phyloP scores from a whole-genome alignment of 2,888 invertebrate genomes.

The Petrophora chlorosata region DNA sequence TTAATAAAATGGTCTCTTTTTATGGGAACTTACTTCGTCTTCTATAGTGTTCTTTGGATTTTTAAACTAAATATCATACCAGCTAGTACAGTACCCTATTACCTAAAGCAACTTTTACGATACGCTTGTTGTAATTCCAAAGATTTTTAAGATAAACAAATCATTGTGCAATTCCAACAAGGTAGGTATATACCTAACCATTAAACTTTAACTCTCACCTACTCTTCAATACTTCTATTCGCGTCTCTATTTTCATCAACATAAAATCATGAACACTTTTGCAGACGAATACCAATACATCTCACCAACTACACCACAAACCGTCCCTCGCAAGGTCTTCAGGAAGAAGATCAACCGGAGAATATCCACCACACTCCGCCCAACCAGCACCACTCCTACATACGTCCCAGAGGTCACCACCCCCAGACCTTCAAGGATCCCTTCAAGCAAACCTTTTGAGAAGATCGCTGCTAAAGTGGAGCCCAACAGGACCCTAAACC shows the following conservation, averaged over 20 bases:
- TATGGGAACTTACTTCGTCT: too few relatives aligned
- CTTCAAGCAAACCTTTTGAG: slow-evolving; percentile 59
- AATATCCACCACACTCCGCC: slow-evolving; percentile 64
- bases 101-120: too few relatives aligned
- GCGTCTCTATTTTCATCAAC: neutral
- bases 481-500: slow-evolving; percentile 55
- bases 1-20: too few relatives aligned
- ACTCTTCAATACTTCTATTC: neutral
- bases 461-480: slow-evolving; percentile 49
- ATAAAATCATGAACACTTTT: slow-evolving; percentile 27
- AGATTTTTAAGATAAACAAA: too few relatives aligned
- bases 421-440: slow-evolving; percentile 31
- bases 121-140: too few relatives aligned
- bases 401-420: slow-evolving; percentile 28
- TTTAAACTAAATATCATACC: too few relatives aligned
- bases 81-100: too few relatives aligned
- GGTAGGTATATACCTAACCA: too few relatives aligned
- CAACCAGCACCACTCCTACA: slow-evolving; percentile 42
- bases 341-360: slow-evolving; percentile 65
- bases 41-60: too few relatives aligned
- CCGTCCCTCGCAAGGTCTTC: slow-evolving; percentile 52
- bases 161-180: too few relatives aligned
- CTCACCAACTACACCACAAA: slow-evolving; percentile 66
- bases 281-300: slow-evolving; percentile 77
- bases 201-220: too few relatives aligned